Evolutionary conservation across 2,888 invertebrate species (phyloP), one percentile per base, ranked within the genome.

Genomic region (Diaphora mendica): DNA sequence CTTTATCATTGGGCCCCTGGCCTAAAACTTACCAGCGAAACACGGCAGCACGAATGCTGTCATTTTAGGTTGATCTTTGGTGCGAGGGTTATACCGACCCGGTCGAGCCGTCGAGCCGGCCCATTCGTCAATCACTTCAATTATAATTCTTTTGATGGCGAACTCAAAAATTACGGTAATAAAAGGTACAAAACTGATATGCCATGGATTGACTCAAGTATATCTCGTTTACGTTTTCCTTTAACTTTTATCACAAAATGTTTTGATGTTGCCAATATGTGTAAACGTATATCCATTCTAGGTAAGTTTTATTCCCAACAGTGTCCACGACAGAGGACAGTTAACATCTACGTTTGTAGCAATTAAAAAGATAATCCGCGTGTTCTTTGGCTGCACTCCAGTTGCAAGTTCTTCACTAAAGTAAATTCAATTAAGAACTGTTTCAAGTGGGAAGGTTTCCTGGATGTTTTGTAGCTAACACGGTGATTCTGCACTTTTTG

Each of bases 361-460:
- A 42, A 62, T 51, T 67, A 64, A 67, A 69, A 73, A 64, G 2
- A 59, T 68, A 33, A 65, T 26, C 83, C 82, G 83, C 81, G 48
- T 44, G 66, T 77, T 79, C 70, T 39, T 44, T 81, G 82, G 82
- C 79, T 77, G 8, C 73, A 75, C 48, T 83, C 75, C 79, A 74
- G 66, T 68, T 69, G 75, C 75, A 76, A 75, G 48, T 70, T 66
- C 72, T 77, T 74, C 69, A 44, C 71, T 44, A 78, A 82, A 82
- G 82, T 77, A 81, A 83, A 83, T 82, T 83, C 79, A 82, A 82
- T 83, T 82, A 81, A 79, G 84, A 79, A 81, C 76, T 72, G 79
- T 83, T 77, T 77, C 77, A 76, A 82, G 79, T 79, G 75, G 68
- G 75, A 79, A 73, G 26, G n/a, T 66, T 77, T 66, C 79, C 66